Conservation (phyloP, 2,797 vertebrate species). For the Gastrophryne carolinensis region DNA sequence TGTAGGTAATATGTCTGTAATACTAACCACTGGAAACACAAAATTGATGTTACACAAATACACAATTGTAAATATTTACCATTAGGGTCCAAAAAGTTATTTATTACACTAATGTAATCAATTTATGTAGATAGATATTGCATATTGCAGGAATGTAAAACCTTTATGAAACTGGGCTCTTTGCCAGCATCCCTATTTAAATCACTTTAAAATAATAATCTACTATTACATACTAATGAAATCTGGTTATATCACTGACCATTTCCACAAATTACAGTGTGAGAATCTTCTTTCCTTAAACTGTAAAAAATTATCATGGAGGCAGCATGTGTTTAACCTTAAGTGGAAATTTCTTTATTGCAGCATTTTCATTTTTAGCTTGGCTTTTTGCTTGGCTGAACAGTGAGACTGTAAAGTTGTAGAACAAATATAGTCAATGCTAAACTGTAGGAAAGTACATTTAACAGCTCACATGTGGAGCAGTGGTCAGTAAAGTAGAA, state of each 20-base stretch:
- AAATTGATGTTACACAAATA: too few relatives aligned
- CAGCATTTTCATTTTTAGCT: not conserved
- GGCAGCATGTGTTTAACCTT: not conserved
- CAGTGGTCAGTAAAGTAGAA: conserved; percentile 4
- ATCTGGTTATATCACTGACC: not conserved
- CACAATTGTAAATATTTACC: too few relatives aligned
- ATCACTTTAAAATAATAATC: too few relatives aligned
- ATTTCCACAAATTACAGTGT: not conserved
- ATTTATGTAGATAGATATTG: too few relatives aligned
- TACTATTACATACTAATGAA: not conserved
- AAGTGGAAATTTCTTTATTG: not conserved
- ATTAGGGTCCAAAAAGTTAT: too few relatives aligned
- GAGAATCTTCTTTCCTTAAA: not conserved
- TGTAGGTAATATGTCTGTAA: too few relatives aligned
- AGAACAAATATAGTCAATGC: not conserved
- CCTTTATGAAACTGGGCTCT: too few relatives aligned
- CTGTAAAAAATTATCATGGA: not conserved
- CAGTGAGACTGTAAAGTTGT: conserved; percentile 15
- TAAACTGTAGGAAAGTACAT: conserved; percentile 9
- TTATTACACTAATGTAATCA: too few relatives aligned
- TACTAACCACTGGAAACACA: too few relatives aligned
- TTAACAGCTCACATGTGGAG: conserved; percentile 9
- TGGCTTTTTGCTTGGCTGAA: conserved; percentile 8
- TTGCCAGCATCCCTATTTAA: not conserved
- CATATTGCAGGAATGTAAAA: too few relatives aligned